Evolutionary conservation across 2,888 invertebrate genomes (phyloP).

Genomic region (Watsonalla binaria): DNA sequence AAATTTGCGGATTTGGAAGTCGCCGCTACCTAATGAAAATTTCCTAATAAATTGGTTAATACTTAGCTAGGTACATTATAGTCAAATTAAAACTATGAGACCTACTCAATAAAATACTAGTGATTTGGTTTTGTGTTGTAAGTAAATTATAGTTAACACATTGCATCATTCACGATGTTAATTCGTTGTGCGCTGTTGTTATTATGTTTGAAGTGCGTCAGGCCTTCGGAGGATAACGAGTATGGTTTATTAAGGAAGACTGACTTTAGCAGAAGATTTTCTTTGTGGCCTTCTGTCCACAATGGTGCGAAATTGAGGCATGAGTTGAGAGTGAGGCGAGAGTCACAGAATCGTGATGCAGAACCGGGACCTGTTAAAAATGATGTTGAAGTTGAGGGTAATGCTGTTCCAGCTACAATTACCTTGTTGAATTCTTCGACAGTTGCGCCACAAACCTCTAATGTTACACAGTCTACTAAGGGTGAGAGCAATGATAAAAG

Average conservation of each 20-base stretch:
- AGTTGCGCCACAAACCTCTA: not conserved
- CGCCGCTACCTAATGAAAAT: too few relatives aligned
- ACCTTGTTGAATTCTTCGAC: not conserved
- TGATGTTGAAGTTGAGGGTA: conserved; percentile 19
- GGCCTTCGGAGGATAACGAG: conserved; percentile 33
- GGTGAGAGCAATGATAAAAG: not conserved
- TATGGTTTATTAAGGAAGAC: conserved; percentile 19
- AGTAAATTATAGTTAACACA: too few relatives aligned
- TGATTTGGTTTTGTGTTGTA: not conserved
- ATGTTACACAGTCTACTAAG: not conserved
- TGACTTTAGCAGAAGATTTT: conserved; percentile 37
- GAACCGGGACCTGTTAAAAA: conserved; percentile 23
- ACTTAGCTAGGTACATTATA: too few relatives aligned
- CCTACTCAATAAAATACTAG: conserved; percentile 1
- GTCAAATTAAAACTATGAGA: conserved; percentile 10
- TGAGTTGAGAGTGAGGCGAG: conserved; percentile 31
- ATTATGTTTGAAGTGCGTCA: conserved; percentile 41
- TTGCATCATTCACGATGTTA: conserved; percentile 29
- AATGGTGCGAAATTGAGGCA: conserved; percentile 34
- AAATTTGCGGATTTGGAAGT: too few relatives aligned
- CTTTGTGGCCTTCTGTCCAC: conserved; percentile 54
- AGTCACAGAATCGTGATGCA: conserved; percentile 13
- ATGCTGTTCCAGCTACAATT: not conserved
- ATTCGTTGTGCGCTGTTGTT: conserved; percentile 42
- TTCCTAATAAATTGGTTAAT: too few relatives aligned